Base-by-base conservation (phyloP, 2,797 vertebrate genomes). In the Cyprinella venusta region DNA sequence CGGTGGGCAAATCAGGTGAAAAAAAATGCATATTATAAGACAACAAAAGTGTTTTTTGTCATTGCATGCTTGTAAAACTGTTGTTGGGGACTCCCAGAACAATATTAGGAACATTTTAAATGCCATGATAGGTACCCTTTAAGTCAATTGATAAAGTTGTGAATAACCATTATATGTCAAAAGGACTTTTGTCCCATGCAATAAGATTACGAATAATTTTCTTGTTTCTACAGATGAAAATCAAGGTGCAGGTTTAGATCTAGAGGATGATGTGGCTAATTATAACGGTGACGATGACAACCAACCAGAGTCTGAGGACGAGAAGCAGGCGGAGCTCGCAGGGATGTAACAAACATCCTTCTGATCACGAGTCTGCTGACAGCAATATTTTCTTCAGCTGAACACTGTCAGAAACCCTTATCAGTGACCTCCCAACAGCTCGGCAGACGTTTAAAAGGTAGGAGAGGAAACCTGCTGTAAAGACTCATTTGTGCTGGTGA, bases 241-340 rank as follows among this genome's bases (percentile, higher is more conserved):
- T 50, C 81, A 77, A 80, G 64, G 18, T 18, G 74, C 48, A 91
- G 93, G 92, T 79, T 88, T 89, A 52, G 93, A 92, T 19, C 90
- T 94, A 81, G 93, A 94, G 67, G 95, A 95, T 24, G 89, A 92
- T 78, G 87, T 91, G 74, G 90, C 91, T 0, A 94, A 97, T 86
- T 98, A 99, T 82, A 96, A 95, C n/a, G 93, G 95, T 42, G 96
- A 98, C 59, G 94, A 96, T 15, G 95, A 95, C 42, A 99, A 99
- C 10, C 96, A 97, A 89, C 97, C 96, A 0, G 97, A 98, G 84
- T 95, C 95, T 77, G 97, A 99, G 90, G 95, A 93, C 0, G 97
- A 98, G 86, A 99, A 98, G 92, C 96, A 98, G 91, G 96, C 94
- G 12, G 96, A 93, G 42, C 96, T 99, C 5, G 91, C 94, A 45